Evolutionary conservation across 2,797 vertebrate genomes (phyloP).

Genomic region (Pangasius macronema): DNA sequence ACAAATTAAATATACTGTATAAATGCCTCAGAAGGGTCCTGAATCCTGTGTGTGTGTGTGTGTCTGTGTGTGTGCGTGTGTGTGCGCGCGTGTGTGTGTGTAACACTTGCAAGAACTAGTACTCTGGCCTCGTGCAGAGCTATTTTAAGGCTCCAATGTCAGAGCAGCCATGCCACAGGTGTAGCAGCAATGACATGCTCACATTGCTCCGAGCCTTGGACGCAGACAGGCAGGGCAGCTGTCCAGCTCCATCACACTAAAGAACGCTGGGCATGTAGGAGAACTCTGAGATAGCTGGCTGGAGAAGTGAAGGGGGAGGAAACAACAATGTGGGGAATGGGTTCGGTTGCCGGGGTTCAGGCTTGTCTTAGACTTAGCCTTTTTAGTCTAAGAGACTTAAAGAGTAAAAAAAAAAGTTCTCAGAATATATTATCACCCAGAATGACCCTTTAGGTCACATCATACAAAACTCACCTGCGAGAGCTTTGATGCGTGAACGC

Average conservation of each 20-base stretch:
- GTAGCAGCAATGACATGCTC: constrained; percentile 65
- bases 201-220: constrained; percentile 59
- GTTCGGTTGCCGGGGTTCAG: constrained; percentile 61
- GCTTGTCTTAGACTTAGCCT: constrained; percentile 4
- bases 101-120: constrained; percentile 9
- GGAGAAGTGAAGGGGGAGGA: constrained; percentile 53
- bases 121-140: constrained; percentile 30
- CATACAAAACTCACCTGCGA: constrained; percentile 82
- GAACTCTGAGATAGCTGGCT: constrained; percentile 63
- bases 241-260: constrained; percentile 70
- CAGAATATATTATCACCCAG: neutral
- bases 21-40: neutral
- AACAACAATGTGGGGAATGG: constrained; percentile 44
- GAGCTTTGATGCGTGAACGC: constrained; percentile 96
- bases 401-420: neutral
- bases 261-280: constrained; percentile 72
- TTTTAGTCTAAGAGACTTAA: neutral
- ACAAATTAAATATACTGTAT: neutral
- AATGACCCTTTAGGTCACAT: constrained; percentile 25
- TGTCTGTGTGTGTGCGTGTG: neutral
- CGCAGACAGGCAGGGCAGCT: constrained; percentile 70
- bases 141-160: constrained; percentile 68
- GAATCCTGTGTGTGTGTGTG: neutral
- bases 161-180: constrained; percentile 63
- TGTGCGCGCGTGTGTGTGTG: neutral